phyloP scores from a whole-genome alignment of 2,797 vertebrate species.

The Poecilia picta region DNA sequence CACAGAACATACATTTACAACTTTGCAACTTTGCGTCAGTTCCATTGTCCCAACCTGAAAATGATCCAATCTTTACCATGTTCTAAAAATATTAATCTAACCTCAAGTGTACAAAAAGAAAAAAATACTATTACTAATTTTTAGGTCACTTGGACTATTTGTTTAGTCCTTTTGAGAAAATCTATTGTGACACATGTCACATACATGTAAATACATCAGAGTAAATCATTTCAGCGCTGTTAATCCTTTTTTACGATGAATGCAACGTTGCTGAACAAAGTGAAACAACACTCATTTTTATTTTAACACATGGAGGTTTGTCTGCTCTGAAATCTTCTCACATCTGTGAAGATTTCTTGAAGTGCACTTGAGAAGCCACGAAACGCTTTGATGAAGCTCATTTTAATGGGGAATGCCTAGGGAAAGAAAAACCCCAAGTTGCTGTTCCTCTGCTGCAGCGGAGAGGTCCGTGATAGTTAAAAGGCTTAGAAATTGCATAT shows the following conservation, averaged over 20 bases:
- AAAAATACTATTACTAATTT: neutral
- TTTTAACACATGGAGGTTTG: neutral
- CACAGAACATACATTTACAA: neutral
- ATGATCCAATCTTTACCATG: neutral
- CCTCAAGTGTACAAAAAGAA: neutral
- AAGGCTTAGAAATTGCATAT: neutral
- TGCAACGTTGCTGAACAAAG: neutral
- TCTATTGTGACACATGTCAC: neutral
- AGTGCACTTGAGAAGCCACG: neutral
- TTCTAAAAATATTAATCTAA: neutral
- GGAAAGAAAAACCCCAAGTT: neutral
- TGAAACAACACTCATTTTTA: neutral
- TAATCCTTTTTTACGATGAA: neutral
- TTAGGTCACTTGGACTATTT: neutral
- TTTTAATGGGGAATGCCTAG: neutral
- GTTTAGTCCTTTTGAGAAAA: neutral
- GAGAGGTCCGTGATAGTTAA: neutral
- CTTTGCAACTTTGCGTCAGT: neutral
- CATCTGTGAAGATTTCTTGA: constrained; percentile 8
- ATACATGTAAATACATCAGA: neutral
- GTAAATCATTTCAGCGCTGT: neutral
- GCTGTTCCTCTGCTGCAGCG: neutral
- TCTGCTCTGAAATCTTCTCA: constrained; percentile 7
- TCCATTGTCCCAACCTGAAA: neutral
- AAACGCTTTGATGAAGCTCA: constrained; percentile 1